phyloP scores from a whole-genome alignment of 2,888 invertebrate genomes.

The Mythimna albipuncta region DNA sequence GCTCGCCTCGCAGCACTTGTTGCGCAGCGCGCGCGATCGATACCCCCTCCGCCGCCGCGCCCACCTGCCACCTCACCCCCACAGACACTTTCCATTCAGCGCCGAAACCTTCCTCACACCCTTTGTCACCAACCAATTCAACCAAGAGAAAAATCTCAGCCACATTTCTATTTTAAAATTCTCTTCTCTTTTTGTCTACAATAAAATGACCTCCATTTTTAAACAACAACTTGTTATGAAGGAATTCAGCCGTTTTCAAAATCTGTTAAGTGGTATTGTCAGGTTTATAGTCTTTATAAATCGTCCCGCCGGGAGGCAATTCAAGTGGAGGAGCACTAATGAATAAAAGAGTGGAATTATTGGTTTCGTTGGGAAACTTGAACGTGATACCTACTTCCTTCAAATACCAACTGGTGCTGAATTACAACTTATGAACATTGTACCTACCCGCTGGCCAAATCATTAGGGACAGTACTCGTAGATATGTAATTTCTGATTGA shows the following conservation, averaged over 20 bases:
- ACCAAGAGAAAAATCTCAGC: conserved; percentile 42
- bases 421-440: conserved; percentile 6
- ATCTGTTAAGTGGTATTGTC: conserved; percentile 71
- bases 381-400: conserved; percentile 17
- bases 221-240: conserved; percentile 21
- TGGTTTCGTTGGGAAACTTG: conserved; percentile 15
- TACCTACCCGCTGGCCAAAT: no score
- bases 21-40: conserved; percentile 86
- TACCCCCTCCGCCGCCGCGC: conserved; percentile 69
- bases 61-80: conserved; percentile 56
- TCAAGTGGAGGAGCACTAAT: conserved; percentile 47
- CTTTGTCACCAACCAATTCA: conserved; percentile 63
- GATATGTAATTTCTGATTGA: no score
- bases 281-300: conserved; percentile 73
- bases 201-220: conserved; percentile 5
- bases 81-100: conserved; percentile 70
- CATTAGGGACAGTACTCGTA: no score
- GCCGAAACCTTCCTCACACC: conserved; percentile 61
- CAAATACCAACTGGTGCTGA: conserved; percentile 37
- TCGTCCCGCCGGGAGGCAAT: conserved; percentile 55
- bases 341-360: conserved; percentile 51
- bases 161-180: conserved; percentile 30
- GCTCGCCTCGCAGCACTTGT: conserved; percentile 79
- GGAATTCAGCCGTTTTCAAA: conserved; percentile 28
- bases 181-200: conserved; percentile 7